A percentile compares a stretch with the other conserved stretches of the same genome.
Evolutionary conservation across 2,797 vertebrate species (phyloP).

Genomic region (Dicrostonyx torquatus): DNA sequence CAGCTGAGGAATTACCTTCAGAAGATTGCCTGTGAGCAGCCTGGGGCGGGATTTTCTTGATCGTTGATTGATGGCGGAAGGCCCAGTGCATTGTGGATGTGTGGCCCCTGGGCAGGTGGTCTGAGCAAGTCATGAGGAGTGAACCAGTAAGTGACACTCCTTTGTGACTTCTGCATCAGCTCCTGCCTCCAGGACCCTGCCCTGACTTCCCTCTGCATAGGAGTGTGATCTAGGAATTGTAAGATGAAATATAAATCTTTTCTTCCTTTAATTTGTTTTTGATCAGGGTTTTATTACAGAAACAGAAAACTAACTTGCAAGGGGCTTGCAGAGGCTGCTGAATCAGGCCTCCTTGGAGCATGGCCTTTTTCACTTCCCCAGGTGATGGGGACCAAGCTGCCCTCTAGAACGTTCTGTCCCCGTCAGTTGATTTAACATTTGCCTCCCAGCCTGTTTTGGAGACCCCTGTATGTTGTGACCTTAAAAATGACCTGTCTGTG

Average conservation of each 20-base stretch:
- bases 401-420: neutral
- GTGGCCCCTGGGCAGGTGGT: neutral
- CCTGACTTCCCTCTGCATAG: neutral
- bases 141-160: neutral
- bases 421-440: fast-evolving
- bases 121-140: neutral
- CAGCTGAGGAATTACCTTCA: neutral
- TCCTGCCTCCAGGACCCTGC: neutral
- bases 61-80: neutral
- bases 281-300: neutral
- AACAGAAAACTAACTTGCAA: neutral
- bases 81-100: neutral
- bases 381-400: fast-evolving
- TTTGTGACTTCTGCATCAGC: neutral
- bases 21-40: neutral
- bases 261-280: neutral
- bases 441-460: neutral
- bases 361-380: neutral
- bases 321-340: neutral
- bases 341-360: fast-evolving
- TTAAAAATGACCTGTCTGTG: neutral
- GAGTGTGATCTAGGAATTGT: neutral
- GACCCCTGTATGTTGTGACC: neutral
- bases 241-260: neutral
- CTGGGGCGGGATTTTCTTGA: neutral